phyloP scores from a whole-genome alignment of 2,797 vertebrate species.

The Arnoldichthys spilopterus region DNA sequence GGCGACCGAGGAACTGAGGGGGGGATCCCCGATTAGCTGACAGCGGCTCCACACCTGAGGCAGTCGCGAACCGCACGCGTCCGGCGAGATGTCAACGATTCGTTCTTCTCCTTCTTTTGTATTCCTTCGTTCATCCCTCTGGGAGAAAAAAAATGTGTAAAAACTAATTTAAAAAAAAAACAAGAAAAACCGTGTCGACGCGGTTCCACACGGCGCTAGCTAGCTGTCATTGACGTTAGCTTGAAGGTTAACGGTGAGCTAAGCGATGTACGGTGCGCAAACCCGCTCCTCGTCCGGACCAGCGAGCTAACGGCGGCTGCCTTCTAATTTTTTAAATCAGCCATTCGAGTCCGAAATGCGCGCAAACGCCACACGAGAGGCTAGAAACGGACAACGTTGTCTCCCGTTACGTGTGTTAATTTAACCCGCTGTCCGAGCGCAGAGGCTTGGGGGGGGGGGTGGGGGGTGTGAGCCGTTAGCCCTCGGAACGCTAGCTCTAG shows the following conservation, averaged over 20 bases:
- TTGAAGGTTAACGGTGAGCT: slow-evolving; percentile 56
- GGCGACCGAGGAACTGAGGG: background rate
- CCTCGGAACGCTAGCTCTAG: background rate
- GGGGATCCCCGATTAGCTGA: slow-evolving; percentile 1
- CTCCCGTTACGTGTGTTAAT: too few species aligned
- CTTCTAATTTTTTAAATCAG: too few species aligned
- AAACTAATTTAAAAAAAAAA: too few species aligned
- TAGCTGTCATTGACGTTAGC: slow-evolving; percentile 60
- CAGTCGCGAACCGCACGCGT: slow-evolving; percentile 37
- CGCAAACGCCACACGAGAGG: too few species aligned
- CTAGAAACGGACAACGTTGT: too few species aligned
- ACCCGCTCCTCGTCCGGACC: slow-evolving; percentile 6
- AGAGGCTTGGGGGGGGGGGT: slow-evolving; percentile 6
- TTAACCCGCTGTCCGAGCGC: background rate
- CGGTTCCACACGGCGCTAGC: slow-evolving; percentile 23
- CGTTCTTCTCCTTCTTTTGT: slow-evolving; percentile 32
- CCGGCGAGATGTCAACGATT: slow-evolving; percentile 40
- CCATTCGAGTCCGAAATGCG: too few species aligned
- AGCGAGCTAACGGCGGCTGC: background rate
- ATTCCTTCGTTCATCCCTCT: slow-evolving; percentile 50
- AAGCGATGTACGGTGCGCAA: background rate
- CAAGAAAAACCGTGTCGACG: too few species aligned
- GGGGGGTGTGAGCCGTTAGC: slow-evolving; percentile 4
- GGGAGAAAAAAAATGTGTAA: slow-evolving; percentile 24
- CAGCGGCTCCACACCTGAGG: slow-evolving; percentile 46